phyloP scores from a whole-genome alignment of 1,140 invertebrate genomes.

The Lamellibrachia luymesi region DNA sequence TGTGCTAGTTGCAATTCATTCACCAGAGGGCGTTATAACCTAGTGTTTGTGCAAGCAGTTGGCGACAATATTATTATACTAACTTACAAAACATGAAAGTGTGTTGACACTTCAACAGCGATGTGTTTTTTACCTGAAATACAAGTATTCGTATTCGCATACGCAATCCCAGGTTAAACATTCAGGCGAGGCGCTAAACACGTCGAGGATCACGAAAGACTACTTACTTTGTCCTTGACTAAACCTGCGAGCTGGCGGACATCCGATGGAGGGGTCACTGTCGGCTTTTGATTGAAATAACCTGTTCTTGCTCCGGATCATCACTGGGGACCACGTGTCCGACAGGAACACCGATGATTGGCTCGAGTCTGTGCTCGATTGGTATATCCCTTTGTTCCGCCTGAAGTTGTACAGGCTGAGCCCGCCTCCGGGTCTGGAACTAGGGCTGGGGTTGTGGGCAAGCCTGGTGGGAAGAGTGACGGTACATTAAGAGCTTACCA shows the following conservation, averaged over 20 bases:
- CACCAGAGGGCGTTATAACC: no score
- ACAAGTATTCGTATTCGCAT: no score
- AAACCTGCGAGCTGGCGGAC: neutral
- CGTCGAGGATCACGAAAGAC: neutral
- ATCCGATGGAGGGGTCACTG: neutral
- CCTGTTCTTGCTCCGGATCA: neutral
- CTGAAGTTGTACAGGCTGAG: neutral
- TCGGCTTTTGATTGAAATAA: neutral
- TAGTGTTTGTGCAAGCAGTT: no score
- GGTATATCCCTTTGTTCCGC: neutral
- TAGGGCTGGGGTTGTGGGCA: neutral
- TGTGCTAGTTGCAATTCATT: no score
- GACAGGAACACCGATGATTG: neutral
- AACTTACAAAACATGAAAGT: no score
- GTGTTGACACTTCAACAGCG: no score
- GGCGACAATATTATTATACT: no score
- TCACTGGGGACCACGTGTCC: neutral
- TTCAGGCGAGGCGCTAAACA: no score
- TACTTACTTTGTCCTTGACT: neutral
- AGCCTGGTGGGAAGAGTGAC: neutral
- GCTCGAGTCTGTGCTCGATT: neutral
- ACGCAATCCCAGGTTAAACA: no score
- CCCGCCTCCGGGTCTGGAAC: neutral
- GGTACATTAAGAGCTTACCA: no score
- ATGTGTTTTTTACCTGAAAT: no score